These are phyloP conservation scores for Fregata magnificens DNA, from an alignment of 2,113 vertebrate genomes.

Conservation along the genomic window DNA sequence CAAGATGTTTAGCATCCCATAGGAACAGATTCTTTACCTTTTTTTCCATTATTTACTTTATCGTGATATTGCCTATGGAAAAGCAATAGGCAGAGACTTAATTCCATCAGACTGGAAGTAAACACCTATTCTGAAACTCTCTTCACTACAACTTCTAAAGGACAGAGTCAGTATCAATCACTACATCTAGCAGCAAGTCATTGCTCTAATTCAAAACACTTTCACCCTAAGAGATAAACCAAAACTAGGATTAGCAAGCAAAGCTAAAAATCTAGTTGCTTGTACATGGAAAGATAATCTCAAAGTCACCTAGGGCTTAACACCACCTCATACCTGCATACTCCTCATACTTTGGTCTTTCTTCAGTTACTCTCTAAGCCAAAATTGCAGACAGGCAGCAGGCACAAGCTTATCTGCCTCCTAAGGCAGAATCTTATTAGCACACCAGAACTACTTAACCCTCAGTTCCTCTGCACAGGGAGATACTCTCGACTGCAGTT, in stretches of 20 bases:
- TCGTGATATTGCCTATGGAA: background rate
- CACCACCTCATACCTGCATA: background rate
- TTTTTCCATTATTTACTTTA: background rate
- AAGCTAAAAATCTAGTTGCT: background rate
- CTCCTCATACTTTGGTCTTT: background rate
- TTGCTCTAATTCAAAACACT: background rate
- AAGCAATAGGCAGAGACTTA: background rate
- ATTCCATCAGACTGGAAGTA: background rate
- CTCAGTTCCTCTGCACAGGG: background rate
- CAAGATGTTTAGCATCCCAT: background rate
- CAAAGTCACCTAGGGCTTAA: background rate
- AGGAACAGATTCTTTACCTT: background rate
- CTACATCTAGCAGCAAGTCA: background rate
- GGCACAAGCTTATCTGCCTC: background rate
- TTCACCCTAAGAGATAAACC: background rate
- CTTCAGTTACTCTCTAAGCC: background rate
- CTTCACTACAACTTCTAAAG: background rate
- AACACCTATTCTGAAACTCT: background rate
- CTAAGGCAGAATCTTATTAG: background rate
- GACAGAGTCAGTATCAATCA: background rate
- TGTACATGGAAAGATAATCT: background rate
- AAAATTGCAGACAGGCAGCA: background rate
- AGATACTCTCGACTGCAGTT: background rate
- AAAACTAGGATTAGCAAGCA: background rate
- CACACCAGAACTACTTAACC: background rate